Evolutionary conservation across 1,140 invertebrate species (phyloP).

Genomic region (Drosophila pseudoobscura): DNA sequence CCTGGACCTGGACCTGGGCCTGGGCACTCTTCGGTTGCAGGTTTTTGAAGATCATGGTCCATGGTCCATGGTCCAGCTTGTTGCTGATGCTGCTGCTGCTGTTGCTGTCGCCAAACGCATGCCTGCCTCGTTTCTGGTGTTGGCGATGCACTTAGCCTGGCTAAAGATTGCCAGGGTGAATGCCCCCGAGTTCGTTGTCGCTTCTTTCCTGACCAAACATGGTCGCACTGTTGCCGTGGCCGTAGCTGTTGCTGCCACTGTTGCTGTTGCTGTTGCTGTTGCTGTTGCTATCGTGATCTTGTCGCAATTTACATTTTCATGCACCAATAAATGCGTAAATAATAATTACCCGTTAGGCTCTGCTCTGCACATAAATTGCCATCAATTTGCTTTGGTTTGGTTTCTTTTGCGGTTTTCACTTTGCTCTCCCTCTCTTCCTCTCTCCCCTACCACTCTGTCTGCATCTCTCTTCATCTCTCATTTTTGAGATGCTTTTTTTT

Average conservation of each 20-base stretch:
- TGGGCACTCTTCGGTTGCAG: slow-evolving; percentile 63
- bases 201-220: slow-evolving; percentile 76
- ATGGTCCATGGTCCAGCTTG: slow-evolving; percentile 67
- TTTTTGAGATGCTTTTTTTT: slow-evolving; percentile 18
- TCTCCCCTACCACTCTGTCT: no score
- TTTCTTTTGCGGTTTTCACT: slow-evolving; percentile 49
- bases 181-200: slow-evolving; percentile 79
- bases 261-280: neutral
- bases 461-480: slow-evolving; percentile 20
- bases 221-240: slow-evolving; percentile 15
- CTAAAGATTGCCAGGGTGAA: slow-evolving; percentile 77
- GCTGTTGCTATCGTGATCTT: slow-evolving; percentile 48
- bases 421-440: slow-evolving; percentile 22
- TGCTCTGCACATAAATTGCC: slow-evolving; percentile 47
- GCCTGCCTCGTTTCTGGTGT: slow-evolving; percentile 35
- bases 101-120: slow-evolving; percentile 66
- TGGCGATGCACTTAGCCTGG: slow-evolving; percentile 66
- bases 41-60: slow-evolving; percentile 77
- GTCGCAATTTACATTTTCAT: slow-evolving; percentile 64
- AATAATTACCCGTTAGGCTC: slow-evolving; percentile 53
- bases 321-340: slow-evolving; percentile 70
- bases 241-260: slow-evolving; percentile 12
- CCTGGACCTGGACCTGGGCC: slow-evolving; percentile 24
- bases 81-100: slow-evolving; percentile 36
- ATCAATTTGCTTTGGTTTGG: slow-evolving; percentile 30